Conservation (phyloP, 2,888 invertebrate species). For the Ariolimax columbianus region DNA sequence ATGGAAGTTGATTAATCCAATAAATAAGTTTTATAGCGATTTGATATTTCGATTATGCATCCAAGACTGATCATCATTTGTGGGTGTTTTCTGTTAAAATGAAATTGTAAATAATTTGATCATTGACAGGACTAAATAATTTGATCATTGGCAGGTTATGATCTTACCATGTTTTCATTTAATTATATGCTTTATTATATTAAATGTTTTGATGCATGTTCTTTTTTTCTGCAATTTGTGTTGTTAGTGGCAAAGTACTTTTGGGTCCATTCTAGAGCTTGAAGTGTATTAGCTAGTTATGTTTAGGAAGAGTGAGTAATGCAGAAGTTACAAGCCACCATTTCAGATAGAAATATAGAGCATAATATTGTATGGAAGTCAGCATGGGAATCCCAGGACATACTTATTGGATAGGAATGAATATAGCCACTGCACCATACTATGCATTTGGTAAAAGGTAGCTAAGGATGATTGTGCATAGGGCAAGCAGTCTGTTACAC, state of each 20-base stretch:
- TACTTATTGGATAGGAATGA: too few species aligned
- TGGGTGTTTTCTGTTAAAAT: neutral
- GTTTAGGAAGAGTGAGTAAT: neutral
- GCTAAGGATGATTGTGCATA: too few species aligned
- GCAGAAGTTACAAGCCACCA: neutral
- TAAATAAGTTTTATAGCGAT: neutral
- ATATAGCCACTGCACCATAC: too few species aligned
- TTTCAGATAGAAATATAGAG: neutral
- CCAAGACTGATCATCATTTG: neutral
- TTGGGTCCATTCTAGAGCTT: neutral
- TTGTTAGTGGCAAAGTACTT: conserved; percentile 9
- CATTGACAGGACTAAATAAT: neutral
- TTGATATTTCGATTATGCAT: neutral
- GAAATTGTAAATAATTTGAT: neutral
- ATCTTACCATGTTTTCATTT: neutral
- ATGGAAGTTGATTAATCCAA: neutral
- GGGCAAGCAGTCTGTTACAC: too few species aligned
- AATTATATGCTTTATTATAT: neutral
- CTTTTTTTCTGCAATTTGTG: neutral
- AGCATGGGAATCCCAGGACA: too few species aligned
- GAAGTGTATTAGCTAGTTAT: neutral
- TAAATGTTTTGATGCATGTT: neutral
- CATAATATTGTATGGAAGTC: neutral
- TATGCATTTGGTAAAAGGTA: neutral
- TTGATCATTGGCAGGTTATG: neutral